Base-by-base conservation (phyloP, 1,140 invertebrate species). In the Microplitis mediator region DNA sequence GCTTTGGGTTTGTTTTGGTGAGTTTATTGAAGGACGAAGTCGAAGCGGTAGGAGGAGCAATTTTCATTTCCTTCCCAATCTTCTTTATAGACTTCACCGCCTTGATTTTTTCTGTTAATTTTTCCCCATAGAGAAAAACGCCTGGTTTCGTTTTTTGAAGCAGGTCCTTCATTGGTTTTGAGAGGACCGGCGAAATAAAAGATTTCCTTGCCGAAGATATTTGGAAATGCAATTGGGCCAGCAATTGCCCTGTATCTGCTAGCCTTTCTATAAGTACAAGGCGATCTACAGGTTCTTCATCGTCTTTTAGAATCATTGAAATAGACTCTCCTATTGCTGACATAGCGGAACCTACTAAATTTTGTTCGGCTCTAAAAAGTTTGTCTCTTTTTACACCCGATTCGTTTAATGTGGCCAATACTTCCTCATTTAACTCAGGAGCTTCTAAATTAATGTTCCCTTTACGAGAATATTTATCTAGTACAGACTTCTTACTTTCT, bases 161-260 rank as follows among this genome's bases (percentile, higher is more conserved):
- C 3, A 70, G 56, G 3, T 70, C 69, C 13, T 62, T 70, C 0
- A 60, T 70, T 31, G 35, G 69, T 61, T 70, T 70, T 39, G 69
- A n/a, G 3, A 70, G 69, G 3, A 70, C 58, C 52, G 69, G 52
- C 13, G 69, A 52, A 23, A 70, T 70, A 70, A 39, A 60, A 14
- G 69, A 23, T 60, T 62, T 70, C 39, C 69, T 70, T 34, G 69
- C 69, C 6, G 69, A 70, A 4, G 69, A 70, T n/a, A 70, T 70
- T 36, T 70, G 69, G 50, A 14, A 70, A 23, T 61, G 56, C 3
- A 70, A 36, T 45, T 70, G 69, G 11, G 69, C 31, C 13, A 70
- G 14, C 58, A 70, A 62, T 45, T 60, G 60, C 31, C 69, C 69
- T 60, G 58, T 36, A 16, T 70, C 52, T 52, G 32, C 69, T 0